Conservation (phyloP, 2,888 invertebrate species). For the Scaptomyza flava region DNA sequence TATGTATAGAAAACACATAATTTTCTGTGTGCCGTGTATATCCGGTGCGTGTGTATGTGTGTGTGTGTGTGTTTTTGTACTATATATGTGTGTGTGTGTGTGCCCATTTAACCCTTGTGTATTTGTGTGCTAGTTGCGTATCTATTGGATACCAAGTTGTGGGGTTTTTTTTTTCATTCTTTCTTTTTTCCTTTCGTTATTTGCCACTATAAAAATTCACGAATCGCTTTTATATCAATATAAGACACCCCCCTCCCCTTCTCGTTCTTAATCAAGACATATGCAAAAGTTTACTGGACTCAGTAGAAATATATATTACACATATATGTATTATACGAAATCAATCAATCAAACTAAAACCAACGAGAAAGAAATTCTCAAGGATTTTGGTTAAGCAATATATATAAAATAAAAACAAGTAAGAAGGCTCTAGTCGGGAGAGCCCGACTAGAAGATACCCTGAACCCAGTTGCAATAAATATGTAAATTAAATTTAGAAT, state of each 20-base stretch:
- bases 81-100: constrained; percentile 3
- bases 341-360: constrained; percentile 1
- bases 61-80: background rate
- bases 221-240: background rate
- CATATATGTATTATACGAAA: background rate
- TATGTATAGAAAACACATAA: constrained; percentile 49
- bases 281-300: too few relatives aligned
- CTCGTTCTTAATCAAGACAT: background rate
- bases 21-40: constrained; percentile 23
- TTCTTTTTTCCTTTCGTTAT: constrained; percentile 29
- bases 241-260: background rate
- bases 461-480: too few relatives aligned
- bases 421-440: too few relatives aligned
- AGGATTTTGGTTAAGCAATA: background rate
- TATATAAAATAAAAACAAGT: too few relatives aligned
- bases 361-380: background rate
- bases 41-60: constrained; percentile 13
- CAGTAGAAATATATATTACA: too few relatives aligned
- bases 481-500: too few relatives aligned
- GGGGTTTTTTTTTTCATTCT: constrained; percentile 28
- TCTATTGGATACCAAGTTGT: constrained; percentile 73
- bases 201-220: constrained; percentile 29
- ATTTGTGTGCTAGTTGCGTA: constrained; percentile 66
- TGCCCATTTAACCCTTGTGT: constrained; percentile 48
- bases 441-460: too few relatives aligned